phyloP scores from a whole-genome alignment of 2,113 vertebrate species.

The Pelobates fuscus region DNA sequence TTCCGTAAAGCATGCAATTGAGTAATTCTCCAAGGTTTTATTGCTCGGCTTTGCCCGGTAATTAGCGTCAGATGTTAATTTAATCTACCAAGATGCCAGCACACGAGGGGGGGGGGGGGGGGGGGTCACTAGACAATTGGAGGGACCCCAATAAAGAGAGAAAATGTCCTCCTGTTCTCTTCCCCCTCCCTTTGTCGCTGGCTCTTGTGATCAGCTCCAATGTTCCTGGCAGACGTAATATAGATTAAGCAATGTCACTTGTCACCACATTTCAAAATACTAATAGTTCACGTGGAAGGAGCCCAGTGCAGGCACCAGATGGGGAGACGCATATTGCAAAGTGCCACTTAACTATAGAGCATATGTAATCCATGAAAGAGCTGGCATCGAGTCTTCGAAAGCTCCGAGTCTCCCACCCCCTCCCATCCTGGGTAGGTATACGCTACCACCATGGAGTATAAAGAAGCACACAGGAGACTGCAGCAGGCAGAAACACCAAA shows the following conservation, averaged over 20 bases:
- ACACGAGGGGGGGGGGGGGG: too few species aligned
- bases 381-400: slow-evolving; percentile 54
- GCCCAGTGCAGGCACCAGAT: slow-evolving; percentile 65
- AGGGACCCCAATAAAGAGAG: not conserved
- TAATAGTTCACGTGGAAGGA: slow-evolving; percentile 58
- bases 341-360: slow-evolving; percentile 63
- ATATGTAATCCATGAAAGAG: slow-evolving; percentile 61
- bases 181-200: slow-evolving; percentile 24
- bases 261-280: slow-evolving; percentile 61
- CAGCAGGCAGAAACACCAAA: too few species aligned
- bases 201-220: slow-evolving; percentile 61
- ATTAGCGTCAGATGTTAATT: too few species aligned
- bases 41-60: too few species aligned
- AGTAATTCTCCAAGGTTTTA: too few species aligned
- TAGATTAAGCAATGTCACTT: slow-evolving; percentile 53
- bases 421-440: slow-evolving; percentile 1
- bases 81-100: too few species aligned
- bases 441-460: too few species aligned
- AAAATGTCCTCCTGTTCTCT: slow-evolving; percentile 36
- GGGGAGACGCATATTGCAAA: slow-evolving; percentile 62
- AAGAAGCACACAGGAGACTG: too few species aligned
- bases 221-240: slow-evolving; percentile 62
- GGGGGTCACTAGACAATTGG: too few species aligned
- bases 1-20: too few species aligned
- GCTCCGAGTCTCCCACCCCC: not conserved